These are phyloP conservation scores for Melospiza georgiana DNA, from an alignment of 2,113 vertebrate genomes.

Conservation along the genomic window DNA sequence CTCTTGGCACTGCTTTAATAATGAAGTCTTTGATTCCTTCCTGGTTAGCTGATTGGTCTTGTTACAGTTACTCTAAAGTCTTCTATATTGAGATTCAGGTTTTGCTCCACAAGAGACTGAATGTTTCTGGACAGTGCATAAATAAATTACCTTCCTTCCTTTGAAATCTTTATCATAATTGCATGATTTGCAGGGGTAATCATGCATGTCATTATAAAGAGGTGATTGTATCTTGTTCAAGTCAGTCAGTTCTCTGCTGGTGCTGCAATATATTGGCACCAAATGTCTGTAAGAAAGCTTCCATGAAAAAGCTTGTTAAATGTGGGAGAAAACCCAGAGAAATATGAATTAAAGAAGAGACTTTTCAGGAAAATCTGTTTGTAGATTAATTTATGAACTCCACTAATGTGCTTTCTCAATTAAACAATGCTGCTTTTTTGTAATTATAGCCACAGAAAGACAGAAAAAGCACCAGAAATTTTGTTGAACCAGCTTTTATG, in stretches of 20 bases:
- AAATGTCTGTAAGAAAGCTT: not conserved
- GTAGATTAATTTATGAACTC: not conserved
- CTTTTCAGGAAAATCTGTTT: not conserved
- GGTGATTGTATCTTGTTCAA: not conserved
- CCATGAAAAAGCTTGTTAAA: not conserved
- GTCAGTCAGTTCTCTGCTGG: not conserved
- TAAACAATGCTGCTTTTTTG: not conserved
- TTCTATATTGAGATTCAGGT: not conserved
- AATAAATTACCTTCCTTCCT: slow-evolving; percentile 5
- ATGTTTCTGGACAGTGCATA: not conserved
- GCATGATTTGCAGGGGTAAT: slow-evolving; percentile 1
- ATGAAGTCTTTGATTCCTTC: not conserved
- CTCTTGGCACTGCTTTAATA: not conserved
- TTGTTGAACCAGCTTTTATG: not conserved
- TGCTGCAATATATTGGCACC: not conserved
- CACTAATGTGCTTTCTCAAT: not conserved
- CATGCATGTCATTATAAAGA: not conserved
- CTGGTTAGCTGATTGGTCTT: not conserved
- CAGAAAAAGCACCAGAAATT: not conserved
- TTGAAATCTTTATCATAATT: slow-evolving; percentile 43
- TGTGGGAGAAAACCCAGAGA: not conserved
- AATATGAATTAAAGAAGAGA: not conserved
- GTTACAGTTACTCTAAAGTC: not conserved
- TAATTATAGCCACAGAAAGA: not conserved
- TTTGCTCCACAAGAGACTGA: not conserved